Conservation (phyloP, 2,113 vertebrate species). For the Hystrix brachyura region DNA sequence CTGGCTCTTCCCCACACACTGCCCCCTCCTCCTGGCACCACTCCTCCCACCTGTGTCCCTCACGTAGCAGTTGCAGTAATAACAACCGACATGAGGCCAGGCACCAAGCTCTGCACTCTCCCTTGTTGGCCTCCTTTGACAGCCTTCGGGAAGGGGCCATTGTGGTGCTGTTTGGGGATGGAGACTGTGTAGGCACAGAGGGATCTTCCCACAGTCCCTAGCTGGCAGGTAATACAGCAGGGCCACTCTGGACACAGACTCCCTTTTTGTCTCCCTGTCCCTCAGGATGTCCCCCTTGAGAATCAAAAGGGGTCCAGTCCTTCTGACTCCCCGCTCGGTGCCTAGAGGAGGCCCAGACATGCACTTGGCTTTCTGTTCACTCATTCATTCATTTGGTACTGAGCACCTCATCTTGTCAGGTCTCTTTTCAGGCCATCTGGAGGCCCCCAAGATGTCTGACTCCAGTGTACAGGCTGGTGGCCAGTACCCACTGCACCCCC, state of each 20-base stretch:
- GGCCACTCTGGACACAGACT: background rate
- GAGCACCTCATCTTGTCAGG: background rate
- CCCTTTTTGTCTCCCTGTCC: background rate
- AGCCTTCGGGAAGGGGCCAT: background rate
- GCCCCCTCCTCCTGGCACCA: background rate
- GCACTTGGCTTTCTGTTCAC: fast-evolving
- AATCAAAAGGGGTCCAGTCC: background rate
- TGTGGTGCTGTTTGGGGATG: background rate
- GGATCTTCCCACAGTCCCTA: background rate
- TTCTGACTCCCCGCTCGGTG: background rate
- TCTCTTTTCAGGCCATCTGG: background rate
- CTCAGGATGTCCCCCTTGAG: background rate
- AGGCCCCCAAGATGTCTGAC: background rate
- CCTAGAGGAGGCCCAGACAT: background rate
- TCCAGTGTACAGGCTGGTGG: background rate
- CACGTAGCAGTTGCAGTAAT: background rate
- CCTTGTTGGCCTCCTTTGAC: background rate
- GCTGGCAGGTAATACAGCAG: background rate
- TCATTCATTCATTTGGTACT: fast-evolving
- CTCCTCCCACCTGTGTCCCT: background rate
- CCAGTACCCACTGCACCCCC: background rate
- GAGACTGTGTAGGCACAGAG: background rate
- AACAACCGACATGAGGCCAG: background rate
- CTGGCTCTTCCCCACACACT: background rate
- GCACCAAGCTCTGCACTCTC: fast-evolving